Base-by-base conservation (phyloP, 1,140 invertebrate species). In the Drosophila seguyi region DNA sequence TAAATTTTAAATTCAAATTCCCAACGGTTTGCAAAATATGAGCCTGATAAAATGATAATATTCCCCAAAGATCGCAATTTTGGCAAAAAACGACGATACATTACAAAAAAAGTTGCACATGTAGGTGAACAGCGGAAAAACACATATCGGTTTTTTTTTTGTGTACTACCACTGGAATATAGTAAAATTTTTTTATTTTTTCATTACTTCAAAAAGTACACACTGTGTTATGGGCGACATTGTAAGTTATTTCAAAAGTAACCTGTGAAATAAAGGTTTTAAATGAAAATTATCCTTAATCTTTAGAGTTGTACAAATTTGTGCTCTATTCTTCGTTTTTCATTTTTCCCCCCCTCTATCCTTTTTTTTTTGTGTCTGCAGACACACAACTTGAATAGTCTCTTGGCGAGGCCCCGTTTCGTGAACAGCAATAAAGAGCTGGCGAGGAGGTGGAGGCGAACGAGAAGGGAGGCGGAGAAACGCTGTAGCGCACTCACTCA, bases 351-450 rank as follows among this genome's bases (percentile, higher is more conserved):
- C 27, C 48, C 48, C n/a, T 5, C 50, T 16, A 22, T 53, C 50
- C 20, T 22, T 55, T 55, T 52, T n/a, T 47, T 52, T 38, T 38
- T 14, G 34, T 38, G 20, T 22, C 34, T 60, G 56, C 31, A 31
- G 25, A 55, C 14, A 56, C 83, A 79, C 75, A 87, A 87, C 76
- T 88, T 79, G 75, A 62, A 88, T 88, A 88, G 84, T 87, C 83
- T 87, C 83, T 59, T 87, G 80, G 39, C 60, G 41, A 88, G 83
- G 84, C 83, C 79, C 76, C 68, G 75, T 42, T 87, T 67, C 79
- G 55, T 44, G 41, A 47, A 59, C 61, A 71, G 41, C 53, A 44
- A 66, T 61, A 65, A 61, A 42, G 27, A 44, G 59, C 47, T 20
- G 47, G 38, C 14, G 47, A 53, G 36, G 25, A 29, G 63, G 69